Base-by-base conservation (phyloP, 2,797 vertebrate species). In the Enteromius afrohamiltoni region DNA sequence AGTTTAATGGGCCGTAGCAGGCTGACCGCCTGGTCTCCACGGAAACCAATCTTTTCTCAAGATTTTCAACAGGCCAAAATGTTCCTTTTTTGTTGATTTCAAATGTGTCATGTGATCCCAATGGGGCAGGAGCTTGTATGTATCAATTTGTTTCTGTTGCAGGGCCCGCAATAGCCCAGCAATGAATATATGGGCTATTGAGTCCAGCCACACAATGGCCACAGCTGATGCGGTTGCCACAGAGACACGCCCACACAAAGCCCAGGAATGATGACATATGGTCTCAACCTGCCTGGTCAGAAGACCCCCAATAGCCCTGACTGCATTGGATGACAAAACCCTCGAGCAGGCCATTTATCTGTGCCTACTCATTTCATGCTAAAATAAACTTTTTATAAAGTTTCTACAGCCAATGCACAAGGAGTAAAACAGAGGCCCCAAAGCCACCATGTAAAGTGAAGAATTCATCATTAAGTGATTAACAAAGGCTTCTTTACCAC, bases 121-220 rank as follows among this genome's bases (percentile, higher is more conserved):
- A 93, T 93, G 93, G 94, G 95, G 92, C 92, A 90, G 93, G 93
- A 88, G 91, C 95, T 94, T 91, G 94, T 93, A 96, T 96, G 97
- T 97, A 96, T 97, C 96, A 97, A 98, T 98, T 98, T 98, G 97
- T 97, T 97, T 95, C 96, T 97, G 96, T 95, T 95, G 93, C 90
- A 76, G 83, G 91, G 93, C 93, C 89, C 86, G 92, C 93, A 94
- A 92, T 92, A 82, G 90, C 89, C 91, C 75, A 40, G 95, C 95
- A 96, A 96, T 96, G 97, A 97, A 97, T 97, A 96, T 95, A 96
- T 96, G 94, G 91, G 92, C 95, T 93, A 95, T 95, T 96, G 96
- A 95, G 90, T 92, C 89, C 86, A n/a, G 0, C 0, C 70, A 86
- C 90, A 97, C 96, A 97, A 97, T 95, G 89, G 92, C 87, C 92